Evolutionary conservation across 2,888 invertebrate genomes (phyloP), one percentile per base, ranked within the genome.

Genomic region (Noctua pronuba): DNA sequence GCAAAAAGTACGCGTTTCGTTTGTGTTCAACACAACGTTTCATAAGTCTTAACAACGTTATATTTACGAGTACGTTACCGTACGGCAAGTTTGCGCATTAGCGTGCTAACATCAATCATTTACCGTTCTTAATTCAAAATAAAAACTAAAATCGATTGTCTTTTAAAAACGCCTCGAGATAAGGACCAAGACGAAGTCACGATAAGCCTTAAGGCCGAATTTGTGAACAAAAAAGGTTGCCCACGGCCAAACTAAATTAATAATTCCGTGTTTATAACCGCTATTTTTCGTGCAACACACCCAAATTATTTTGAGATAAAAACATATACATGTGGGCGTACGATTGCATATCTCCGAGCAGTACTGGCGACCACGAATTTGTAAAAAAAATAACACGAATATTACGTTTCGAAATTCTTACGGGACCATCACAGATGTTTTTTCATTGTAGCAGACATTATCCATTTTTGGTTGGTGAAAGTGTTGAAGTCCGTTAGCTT

Each of bases 191-290:
- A 89, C 83, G 73, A 87, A 91, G 89, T 90, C 92, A 91, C 91
- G 93, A 91, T 91, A 91, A 89, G 84, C 90, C 88, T 89, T 84
- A 88, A 89, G 91, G 89, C 88, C 82, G 75, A 82, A 80, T 72
- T 77, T 81, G 60, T 64, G 75, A 88, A 86, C 83, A 87, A 88
- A 90, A 91, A 92, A 90, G 84, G 84, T 87, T 82, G 91, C 90
- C 90, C 86, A 87, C 80, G 91, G 92, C 89, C 85, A 88, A 88
- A 88, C 65, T 87, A 90, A 92, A 93, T 92, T 93, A 92, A 91
- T 92, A 93, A 92, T 91, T 90, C 88, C 83, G 83, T 89, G 85
- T 90, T 91, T 89, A 90, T 91, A 85, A 86, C 87, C 79, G 88
- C 81, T 87, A 88, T 90, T 92, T 91, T 90, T 91, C 90, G 89